phyloP scores from a whole-genome alignment of 2,888 invertebrate species.

The Sesamia inferens region DNA sequence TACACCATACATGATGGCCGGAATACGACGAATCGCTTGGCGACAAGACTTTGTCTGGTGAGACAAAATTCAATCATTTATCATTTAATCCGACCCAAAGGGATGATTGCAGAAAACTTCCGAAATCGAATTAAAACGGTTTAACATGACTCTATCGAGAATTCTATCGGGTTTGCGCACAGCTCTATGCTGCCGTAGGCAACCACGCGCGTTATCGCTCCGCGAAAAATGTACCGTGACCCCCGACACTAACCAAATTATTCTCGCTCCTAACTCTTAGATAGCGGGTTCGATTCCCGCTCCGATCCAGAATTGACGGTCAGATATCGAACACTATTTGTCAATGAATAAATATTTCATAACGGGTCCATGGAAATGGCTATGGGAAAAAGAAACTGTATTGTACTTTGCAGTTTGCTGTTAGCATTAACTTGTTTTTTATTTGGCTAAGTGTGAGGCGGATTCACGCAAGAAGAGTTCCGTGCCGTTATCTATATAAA shows the following conservation, averaged over 20 bases:
- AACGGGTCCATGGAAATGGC: conserved; percentile 30
- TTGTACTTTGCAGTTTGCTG: background rate
- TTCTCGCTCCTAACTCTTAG: conserved; percentile 79
- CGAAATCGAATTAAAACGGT: no score
- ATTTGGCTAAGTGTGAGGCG: background rate
- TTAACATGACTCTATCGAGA: conserved; percentile 25
- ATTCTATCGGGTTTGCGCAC: conserved; percentile 54
- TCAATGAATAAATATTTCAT: conserved; percentile 53
- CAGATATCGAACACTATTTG: conserved; percentile 64
- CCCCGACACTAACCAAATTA: conserved; percentile 86
- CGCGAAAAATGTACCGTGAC: conserved; percentile 87
- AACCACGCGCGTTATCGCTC: conserved; percentile 87
- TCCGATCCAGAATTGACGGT: conserved; percentile 65
- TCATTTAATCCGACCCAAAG: background rate
- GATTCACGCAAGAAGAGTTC: no score
- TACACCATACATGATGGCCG: no score
- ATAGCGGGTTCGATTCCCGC: conserved; percentile 77
- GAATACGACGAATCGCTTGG: no score
- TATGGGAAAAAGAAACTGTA: conserved; percentile 21
- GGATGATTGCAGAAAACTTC: no score
- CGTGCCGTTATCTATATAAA: no score
- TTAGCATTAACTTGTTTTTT: background rate
- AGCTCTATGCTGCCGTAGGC: conserved; percentile 82
- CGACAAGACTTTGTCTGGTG: no score
- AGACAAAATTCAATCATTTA: no score